These are phyloP conservation scores for Parambassis ranga DNA, from an alignment of 2,797 vertebrate genomes.

Conservation along the genomic window DNA sequence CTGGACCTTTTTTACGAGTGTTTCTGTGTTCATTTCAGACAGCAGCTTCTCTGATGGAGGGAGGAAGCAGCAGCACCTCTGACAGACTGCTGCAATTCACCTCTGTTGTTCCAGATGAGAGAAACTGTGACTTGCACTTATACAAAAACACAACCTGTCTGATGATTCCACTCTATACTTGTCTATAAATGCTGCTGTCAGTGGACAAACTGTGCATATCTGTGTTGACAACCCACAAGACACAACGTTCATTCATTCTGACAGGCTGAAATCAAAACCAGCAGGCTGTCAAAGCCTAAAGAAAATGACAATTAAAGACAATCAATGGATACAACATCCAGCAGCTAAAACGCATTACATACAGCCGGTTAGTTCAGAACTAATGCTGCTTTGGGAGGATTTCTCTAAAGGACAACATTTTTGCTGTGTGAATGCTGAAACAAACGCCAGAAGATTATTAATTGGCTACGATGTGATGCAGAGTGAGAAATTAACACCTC, in stretches of 20 bases:
- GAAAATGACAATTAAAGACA: neutral
- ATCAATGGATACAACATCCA: neutral
- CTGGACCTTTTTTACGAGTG: constrained; percentile 8
- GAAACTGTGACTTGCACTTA: neutral
- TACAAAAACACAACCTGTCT: neutral
- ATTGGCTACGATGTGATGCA: constrained; percentile 26
- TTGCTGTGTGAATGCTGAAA: neutral
- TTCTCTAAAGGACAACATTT: neutral
- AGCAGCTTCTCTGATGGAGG: neutral
- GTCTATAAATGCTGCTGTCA: neutral
- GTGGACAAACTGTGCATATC: neutral
- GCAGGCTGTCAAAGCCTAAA: neutral
- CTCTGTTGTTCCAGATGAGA: neutral
- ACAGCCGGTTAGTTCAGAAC: neutral
- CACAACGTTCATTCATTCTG: neutral
- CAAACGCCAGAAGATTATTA: constrained; percentile 11
- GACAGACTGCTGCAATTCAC: neutral
- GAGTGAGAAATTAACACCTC: constrained; percentile 42
- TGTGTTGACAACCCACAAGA: neutral
- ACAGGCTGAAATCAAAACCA: neutral
- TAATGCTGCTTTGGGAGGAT: neutral
- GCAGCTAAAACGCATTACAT: neutral
- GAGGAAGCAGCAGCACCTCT: neutral
- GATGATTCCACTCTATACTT: neutral
- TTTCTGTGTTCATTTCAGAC: neutral